Conservation (phyloP, 2,888 invertebrate species). For the Acanthosepion lycidas region DNA sequence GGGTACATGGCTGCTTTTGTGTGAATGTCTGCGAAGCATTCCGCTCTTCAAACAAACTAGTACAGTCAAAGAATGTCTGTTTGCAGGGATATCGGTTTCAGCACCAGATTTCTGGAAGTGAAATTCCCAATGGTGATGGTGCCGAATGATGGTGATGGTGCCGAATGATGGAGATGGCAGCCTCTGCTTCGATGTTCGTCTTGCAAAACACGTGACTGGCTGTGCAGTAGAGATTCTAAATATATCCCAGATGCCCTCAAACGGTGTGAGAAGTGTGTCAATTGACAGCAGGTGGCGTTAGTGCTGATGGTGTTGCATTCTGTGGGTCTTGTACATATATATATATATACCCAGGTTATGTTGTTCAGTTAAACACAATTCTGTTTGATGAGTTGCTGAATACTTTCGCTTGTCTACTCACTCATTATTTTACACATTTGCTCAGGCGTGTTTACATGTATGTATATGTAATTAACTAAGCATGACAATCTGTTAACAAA, state of each 20-base stretch:
- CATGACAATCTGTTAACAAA: too few relatives aligned
- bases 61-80: too few relatives aligned
- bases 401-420: too few relatives aligned
- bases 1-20: too few relatives aligned
- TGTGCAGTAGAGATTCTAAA: constrained; percentile 6
- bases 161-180: neutral
- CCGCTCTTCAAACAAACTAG: too few relatives aligned
- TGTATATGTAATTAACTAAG: too few relatives aligned
- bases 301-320: neutral
- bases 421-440: too few relatives aligned
- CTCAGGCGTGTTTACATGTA: too few relatives aligned
- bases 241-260: constrained; percentile 33
- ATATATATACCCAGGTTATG: neutral
- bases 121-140: neutral
- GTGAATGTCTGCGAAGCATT: too few relatives aligned
- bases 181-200: neutral
- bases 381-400: too few relatives aligned
- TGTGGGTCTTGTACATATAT: neutral
- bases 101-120: neutral
- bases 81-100: neutral
- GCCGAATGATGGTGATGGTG: neutral
- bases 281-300: constrained; percentile 12
- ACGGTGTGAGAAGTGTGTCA: neutral
- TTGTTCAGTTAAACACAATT: too few relatives aligned
- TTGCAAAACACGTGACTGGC: neutral